Conservation (phyloP, 2,888 invertebrate genomes). For the Seira ritae region DNA sequence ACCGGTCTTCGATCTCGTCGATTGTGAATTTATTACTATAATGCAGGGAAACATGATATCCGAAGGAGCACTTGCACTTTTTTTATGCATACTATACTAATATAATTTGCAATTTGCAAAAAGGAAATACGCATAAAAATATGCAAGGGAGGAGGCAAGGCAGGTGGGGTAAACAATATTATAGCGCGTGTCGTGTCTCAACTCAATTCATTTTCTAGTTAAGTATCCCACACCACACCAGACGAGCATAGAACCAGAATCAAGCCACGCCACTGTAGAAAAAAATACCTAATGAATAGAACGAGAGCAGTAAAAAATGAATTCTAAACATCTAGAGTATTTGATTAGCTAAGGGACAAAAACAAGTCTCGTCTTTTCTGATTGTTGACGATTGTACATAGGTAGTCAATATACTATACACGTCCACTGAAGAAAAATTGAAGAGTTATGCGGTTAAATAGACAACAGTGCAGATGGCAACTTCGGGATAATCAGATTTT, state of each 20-base stretch:
- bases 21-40: neutral
- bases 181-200: no score
- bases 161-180: no score
- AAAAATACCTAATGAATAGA: neutral
- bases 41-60: no score
- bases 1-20: neutral
- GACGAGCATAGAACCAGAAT: no score
- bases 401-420: no score
- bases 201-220: neutral
- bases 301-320: neutral
- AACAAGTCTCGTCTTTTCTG: slow-evolving; percentile 1
- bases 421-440: no score
- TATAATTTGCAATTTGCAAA: neutral
- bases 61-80: neutral
- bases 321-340: no score
- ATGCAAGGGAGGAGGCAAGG: neutral
- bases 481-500: no score
- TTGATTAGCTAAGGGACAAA: no score
- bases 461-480: no score
- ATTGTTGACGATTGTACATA: neutral
- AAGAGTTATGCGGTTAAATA: no score
- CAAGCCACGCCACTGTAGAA: no score
- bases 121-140: neutral
- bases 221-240: neutral
- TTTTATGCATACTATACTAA: neutral